Conservation (phyloP, 1,140 invertebrate genomes). For the Antheraea pernyi region DNA sequence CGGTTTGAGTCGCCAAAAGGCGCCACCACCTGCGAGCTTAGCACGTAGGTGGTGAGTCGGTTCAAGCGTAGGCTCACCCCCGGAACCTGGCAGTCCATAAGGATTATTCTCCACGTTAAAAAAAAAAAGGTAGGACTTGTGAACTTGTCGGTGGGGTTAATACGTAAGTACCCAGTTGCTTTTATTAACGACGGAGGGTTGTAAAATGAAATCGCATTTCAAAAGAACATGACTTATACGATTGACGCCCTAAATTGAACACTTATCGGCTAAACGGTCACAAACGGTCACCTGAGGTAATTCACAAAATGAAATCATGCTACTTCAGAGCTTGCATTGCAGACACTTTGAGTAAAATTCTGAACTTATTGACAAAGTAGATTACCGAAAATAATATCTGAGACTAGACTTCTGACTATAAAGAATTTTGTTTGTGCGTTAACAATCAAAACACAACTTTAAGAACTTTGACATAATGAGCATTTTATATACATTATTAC, state of each 20-base stretch:
- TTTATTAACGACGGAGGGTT: too few relatives aligned
- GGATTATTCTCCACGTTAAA: too few relatives aligned
- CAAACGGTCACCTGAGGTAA: slow-evolving; percentile 75
- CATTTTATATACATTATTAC: slow-evolving; percentile 27
- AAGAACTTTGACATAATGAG: slow-evolving; percentile 31
- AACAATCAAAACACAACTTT: slow-evolving; percentile 26
- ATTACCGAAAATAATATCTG: slow-evolving; percentile 58
- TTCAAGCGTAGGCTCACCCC: too few relatives aligned
- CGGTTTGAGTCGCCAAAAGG: too few relatives aligned
- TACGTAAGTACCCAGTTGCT: too few relatives aligned
- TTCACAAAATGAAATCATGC: slow-evolving; percentile 61
- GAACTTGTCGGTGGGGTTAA: too few relatives aligned
- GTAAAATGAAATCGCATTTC: too few relatives aligned
- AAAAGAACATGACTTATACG: slow-evolving; percentile 69
- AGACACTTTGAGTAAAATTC: slow-evolving; percentile 45
- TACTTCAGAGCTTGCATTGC: slow-evolving; percentile 30
- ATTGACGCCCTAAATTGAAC: slow-evolving; percentile 73
- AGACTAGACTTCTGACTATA: slow-evolving; percentile 75
- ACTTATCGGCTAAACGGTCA: slow-evolving; percentile 77
- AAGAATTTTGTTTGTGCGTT: slow-evolving; percentile 55
- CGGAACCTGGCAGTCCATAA: too few relatives aligned
- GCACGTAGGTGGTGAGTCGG: too few relatives aligned
- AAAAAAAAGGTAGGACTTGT: too few relatives aligned
- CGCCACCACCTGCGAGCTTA: too few relatives aligned
- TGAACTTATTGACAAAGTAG: slow-evolving; percentile 45